Evolutionary conservation across 2,888 invertebrate species (phyloP).

Genomic region (Drosophila neonasuta): DNA sequence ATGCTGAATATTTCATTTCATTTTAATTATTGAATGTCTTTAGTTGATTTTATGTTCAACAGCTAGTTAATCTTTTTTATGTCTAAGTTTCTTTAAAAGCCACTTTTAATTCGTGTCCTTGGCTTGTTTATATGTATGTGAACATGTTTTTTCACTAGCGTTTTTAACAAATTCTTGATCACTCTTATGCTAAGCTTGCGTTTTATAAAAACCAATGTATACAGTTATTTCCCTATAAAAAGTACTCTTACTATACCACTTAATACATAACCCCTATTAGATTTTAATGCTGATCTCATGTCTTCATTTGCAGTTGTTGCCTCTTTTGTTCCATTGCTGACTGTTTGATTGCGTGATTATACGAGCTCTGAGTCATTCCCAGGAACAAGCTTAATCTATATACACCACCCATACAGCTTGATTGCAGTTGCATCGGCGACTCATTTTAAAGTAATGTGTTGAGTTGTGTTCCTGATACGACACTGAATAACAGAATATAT

Average conservation of each 20-base stretch:
- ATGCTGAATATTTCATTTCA: too few species aligned
- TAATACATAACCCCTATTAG: too few species aligned
- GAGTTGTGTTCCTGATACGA: conserved; percentile 17
- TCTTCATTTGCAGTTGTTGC: not conserved
- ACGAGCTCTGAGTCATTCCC: conserved; percentile 9
- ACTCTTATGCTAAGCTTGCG: not conserved
- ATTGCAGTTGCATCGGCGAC: conserved; percentile 1
- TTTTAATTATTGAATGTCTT: too few species aligned
- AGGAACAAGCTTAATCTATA: not conserved
- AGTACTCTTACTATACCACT: not conserved
- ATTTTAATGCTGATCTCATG: not conserved
- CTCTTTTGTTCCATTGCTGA: conserved; percentile 12
- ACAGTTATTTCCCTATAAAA: not conserved
- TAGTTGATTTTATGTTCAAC: too few species aligned
- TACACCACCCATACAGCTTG: not conserved
- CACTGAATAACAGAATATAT: conserved; percentile 4
- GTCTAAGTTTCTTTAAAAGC: too few species aligned
- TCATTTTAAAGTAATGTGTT: conserved; percentile 43
- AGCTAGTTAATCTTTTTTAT: too few species aligned
- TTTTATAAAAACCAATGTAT: not conserved
- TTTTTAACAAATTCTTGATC: not conserved
- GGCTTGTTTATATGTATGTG: too few species aligned
- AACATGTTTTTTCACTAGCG: not conserved
- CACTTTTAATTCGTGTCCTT: too few species aligned
- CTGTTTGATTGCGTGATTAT: conserved; percentile 19